Evolutionary conservation across 2,113 vertebrate species (phyloP), one percentile per base, ranked within the genome.

Genomic region (Stictonetta naevosa): DNA sequence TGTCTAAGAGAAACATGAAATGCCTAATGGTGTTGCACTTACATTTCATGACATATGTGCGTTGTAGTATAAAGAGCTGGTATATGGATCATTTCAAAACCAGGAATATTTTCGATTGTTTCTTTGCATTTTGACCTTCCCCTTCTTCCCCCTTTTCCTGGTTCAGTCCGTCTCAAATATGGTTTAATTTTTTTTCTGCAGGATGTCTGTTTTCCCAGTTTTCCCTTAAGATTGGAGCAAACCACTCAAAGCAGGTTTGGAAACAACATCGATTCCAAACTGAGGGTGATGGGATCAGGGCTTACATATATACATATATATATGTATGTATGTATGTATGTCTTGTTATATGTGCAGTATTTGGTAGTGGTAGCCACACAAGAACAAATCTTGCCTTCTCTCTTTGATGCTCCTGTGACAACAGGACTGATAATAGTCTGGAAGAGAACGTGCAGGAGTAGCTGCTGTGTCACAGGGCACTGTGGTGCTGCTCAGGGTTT

Each of bases 81-180:
- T 46, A 12, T 62, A 50, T n/a, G 82, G 40, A 76, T 85, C 22
- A 38, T 83, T 94, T 92, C 40, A 68, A 90, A 93, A 92, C 34
- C 76, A 81, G 79, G 50, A 80, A 58, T 77, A 76, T 69, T 80
- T 85, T 33, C 66, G 44, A 2, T 88, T 88, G 40, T 86, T 96
- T 21, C 63, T 13, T 50, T 90, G 83, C 76, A 80, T 90, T 92
- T 77, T 94, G 55, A 95, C 88, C 94, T 94, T 90, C 67, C 71
- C 81, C 17, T 33, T 74, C 94, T 94, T 90, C 67, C 76, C 81
- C 20, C 29, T 74, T 48, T 66, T 71, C 26, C 44, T 80, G 38
- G 22, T 90, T 88, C 87, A 64, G 1, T 42, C 62, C 6, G 25
- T 67, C 14, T 69, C 59, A 62, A 86, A 78, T 26, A 18, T 0